A percentile compares a stretch with the other conserved stretches of the same genome.
phyloP scores from a whole-genome alignment of 2,113 vertebrate genomes.

The Anolis sagrei region DNA sequence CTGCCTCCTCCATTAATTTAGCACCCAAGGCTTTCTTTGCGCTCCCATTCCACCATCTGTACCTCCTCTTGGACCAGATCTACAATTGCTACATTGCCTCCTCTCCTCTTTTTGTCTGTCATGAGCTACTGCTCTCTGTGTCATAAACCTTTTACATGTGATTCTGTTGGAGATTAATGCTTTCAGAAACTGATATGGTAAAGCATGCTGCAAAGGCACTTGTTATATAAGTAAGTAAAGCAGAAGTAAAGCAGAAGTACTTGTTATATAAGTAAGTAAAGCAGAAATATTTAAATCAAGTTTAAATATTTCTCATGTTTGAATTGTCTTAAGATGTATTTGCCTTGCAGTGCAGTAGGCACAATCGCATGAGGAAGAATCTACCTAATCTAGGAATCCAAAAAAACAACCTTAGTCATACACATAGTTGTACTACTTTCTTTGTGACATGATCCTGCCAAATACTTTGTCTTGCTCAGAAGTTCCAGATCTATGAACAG shows the following conservation, averaged over 20 bases:
- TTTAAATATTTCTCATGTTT: background rate
- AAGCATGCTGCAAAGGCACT: background rate
- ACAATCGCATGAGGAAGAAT: background rate
- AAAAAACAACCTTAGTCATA: background rate
- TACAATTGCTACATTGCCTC: background rate
- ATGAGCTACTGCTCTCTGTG: background rate
- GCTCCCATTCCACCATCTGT: background rate
- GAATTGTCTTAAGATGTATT: background rate
- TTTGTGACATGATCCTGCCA: background rate
- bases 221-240: background rate
- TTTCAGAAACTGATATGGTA: background rate
- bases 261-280: background rate
- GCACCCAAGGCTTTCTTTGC: constrained; percentile 32
- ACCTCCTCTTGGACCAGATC: background rate
- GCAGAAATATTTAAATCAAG: background rate
- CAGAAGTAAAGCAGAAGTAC: too few relatives aligned
- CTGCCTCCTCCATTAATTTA: constrained; percentile 21
- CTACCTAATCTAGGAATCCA: background rate
- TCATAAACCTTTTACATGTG: background rate
- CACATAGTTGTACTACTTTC: background rate
- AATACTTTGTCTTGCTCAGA: background rate
- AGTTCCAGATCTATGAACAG: background rate
- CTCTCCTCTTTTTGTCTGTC: background rate
- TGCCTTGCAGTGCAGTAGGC: background rate
- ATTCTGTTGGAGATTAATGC: background rate